Conservation (phyloP, 1,140 invertebrate genomes). For the Eulimnadia texana region DNA sequence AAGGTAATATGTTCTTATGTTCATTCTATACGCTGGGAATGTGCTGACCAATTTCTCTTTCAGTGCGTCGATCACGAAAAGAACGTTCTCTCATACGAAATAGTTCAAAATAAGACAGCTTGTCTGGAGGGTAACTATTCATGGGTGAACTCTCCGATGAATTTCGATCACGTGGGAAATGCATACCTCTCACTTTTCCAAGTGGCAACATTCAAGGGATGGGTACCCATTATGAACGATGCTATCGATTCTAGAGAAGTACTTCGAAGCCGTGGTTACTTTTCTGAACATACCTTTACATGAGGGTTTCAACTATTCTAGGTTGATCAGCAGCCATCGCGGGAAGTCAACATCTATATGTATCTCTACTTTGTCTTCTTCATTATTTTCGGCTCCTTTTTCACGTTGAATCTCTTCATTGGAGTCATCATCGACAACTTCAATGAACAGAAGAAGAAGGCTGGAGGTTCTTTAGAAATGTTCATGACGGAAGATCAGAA, state of each 20-base stretch:
- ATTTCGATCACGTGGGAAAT: constrained; percentile 96
- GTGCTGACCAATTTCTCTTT: neutral
- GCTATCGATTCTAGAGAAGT: constrained; percentile 90
- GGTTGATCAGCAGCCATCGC: constrained; percentile 74
- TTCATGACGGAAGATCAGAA: constrained; percentile 99
- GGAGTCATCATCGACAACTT: constrained; percentile 98
- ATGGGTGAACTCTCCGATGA: constrained; percentile 93
- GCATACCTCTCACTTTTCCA: constrained; percentile 95
- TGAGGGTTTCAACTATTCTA: too few species aligned
- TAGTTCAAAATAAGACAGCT: constrained; percentile 67
- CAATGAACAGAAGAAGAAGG: constrained; percentile 98
- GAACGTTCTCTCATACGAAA: constrained; percentile 63
- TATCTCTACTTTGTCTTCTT: constrained; percentile 97
- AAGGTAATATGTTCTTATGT: too few species aligned
- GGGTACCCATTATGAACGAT: constrained; percentile 78
- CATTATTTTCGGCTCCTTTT: constrained; percentile 94
- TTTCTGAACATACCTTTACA: too few species aligned
- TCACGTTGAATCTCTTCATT: constrained; percentile 94
- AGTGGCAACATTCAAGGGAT: constrained; percentile 84
- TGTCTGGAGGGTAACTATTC: constrained; percentile 62
- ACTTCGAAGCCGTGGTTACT: too few species aligned
- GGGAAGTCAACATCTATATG: constrained; percentile 91
- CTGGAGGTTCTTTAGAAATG: constrained; percentile 94
- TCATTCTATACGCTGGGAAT: too few species aligned
- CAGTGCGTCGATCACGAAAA: constrained; percentile 69